These are phyloP conservation scores for Seladonia tumulorum DNA, from an alignment of 2,888 invertebrate species.

Conservation along the genomic window DNA sequence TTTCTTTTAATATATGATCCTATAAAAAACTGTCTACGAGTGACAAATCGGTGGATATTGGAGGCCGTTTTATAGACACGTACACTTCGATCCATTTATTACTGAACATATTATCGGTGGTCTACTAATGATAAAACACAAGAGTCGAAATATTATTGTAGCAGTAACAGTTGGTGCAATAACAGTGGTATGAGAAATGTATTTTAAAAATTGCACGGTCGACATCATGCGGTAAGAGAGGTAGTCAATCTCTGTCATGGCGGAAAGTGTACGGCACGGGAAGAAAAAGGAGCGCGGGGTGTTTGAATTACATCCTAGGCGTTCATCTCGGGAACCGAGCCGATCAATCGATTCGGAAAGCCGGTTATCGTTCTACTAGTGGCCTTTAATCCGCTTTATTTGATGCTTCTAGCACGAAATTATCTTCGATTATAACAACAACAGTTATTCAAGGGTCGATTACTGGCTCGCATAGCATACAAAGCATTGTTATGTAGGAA, in stretches of 20 bases:
- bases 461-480: constrained; percentile 32
- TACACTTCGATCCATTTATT: too few species aligned
- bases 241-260: neutral
- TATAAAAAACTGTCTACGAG: too few species aligned
- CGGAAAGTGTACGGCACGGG: neutral
- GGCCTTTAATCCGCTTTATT: constrained; percentile 20
- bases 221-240: neutral
- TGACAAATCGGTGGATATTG: too few species aligned
- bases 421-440: constrained; percentile 51
- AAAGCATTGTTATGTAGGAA: constrained; percentile 60
- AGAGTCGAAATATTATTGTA: too few species aligned
- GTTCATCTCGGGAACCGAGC: neutral
- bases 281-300: neutral
- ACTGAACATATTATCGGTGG: too few species aligned
- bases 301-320: neutral
- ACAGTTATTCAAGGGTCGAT: constrained; percentile 58
- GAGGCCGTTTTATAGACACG: too few species aligned
- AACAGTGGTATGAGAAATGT: too few species aligned
- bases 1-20: too few species aligned
- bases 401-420: constrained; percentile 35
- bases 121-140: too few species aligned
- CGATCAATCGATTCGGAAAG: constrained; percentile 20
- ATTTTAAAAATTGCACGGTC: neutral
- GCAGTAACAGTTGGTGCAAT: too few species aligned
- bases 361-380: constrained; percentile 18